Conservation (phyloP, 2,888 invertebrate genomes). For the Drosophila multiciliata region DNA sequence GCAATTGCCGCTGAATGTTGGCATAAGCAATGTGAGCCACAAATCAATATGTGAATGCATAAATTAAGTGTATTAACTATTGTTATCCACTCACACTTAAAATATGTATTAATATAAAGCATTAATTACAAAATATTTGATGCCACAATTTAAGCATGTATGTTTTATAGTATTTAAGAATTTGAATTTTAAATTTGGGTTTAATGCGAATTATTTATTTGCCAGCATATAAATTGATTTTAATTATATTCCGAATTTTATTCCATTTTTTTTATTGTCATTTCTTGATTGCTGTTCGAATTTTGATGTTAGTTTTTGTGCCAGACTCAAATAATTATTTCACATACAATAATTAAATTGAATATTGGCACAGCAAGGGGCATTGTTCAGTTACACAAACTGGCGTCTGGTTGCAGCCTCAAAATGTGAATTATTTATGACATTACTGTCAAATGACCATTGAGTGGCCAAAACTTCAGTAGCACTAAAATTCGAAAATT, state of each 20-base stretch:
- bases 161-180: slow-evolving; percentile 19
- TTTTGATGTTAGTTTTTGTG: slow-evolving; percentile 40
- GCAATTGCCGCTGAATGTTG: slow-evolving; percentile 22
- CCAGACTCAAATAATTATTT: slow-evolving; percentile 50
- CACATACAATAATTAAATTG: slow-evolving; percentile 43
- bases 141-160: slow-evolving; percentile 60
- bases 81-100: slow-evolving; percentile 26
- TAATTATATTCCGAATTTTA: slow-evolving; percentile 29
- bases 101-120: background rate
- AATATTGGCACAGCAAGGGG: slow-evolving; percentile 3
- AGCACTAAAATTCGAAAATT: slow-evolving; percentile 40
- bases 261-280: slow-evolving; percentile 23
- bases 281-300: slow-evolving; percentile 38
- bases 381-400: slow-evolving; percentile 40
- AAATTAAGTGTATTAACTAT: slow-evolving; percentile 25
- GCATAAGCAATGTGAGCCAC: slow-evolving; percentile 29
- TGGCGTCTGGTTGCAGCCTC: background rate
- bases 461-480: slow-evolving; percentile 32
- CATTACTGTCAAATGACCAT: slow-evolving; percentile 30
- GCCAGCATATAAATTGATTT: slow-evolving; percentile 50
- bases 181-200: slow-evolving; percentile 27
- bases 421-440: slow-evolving; percentile 54
- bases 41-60: slow-evolving; percentile 48
- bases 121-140: slow-evolving; percentile 63
- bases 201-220: slow-evolving; percentile 51